Conservation (phyloP, 2,113 vertebrate genomes). For the Ornithorhynchus anatinus region DNA sequence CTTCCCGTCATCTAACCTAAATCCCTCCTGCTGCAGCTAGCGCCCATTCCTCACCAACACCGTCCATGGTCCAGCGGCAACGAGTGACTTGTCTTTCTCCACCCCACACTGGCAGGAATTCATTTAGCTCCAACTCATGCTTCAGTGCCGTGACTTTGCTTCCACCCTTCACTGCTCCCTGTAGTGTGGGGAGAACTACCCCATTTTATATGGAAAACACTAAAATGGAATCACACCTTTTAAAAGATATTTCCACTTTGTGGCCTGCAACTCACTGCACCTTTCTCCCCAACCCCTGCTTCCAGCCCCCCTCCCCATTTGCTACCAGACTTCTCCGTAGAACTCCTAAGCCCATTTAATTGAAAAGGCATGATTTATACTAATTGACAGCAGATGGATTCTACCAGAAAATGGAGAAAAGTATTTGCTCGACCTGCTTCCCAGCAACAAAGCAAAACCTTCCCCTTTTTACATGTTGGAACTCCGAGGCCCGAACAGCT, state of each 20-base stretch:
- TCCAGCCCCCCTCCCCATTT: background rate
- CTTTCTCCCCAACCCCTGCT: constrained; percentile 17
- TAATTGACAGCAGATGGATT: constrained; percentile 77
- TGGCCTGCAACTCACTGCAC: constrained; percentile 40
- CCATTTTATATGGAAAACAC: constrained; percentile 61
- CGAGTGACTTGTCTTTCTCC: background rate
- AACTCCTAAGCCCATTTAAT: constrained; percentile 67
- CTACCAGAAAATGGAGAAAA: constrained; percentile 40
- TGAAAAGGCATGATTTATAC: constrained; percentile 73
- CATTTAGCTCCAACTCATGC: background rate
- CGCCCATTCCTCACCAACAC: background rate
- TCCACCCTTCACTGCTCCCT: constrained; percentile 31
- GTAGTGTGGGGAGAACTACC: constrained; percentile 7
- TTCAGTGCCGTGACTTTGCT: constrained; percentile 11
- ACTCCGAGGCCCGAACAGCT: constrained; percentile 49
- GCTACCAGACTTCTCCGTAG: constrained; percentile 46
- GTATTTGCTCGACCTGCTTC: constrained; percentile 57
- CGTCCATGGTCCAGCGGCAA: background rate
- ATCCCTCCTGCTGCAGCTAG: background rate
- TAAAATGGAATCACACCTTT: constrained; percentile 71
- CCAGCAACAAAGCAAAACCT: constrained; percentile 49
- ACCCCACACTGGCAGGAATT: background rate
- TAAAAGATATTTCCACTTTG: constrained; percentile 69
- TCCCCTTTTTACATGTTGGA: constrained; percentile 52
- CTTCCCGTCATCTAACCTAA: background rate